These are phyloP conservation scores for Brachyopa scutellaris DNA, from an alignment of 2,888 invertebrate genomes.

Conservation along the genomic window DNA sequence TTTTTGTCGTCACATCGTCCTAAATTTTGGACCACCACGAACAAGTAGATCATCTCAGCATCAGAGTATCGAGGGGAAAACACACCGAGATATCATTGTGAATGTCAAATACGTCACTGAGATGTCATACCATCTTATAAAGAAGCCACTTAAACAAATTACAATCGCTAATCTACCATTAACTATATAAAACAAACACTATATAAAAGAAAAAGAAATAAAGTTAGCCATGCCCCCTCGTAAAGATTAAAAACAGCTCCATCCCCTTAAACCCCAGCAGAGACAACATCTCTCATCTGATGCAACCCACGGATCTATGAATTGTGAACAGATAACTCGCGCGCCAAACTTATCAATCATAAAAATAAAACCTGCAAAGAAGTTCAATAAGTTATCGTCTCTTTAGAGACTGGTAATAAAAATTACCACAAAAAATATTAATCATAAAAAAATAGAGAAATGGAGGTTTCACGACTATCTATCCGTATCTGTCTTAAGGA, in stretches of 20 bases:
- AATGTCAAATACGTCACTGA: constrained; percentile 34
- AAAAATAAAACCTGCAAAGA: constrained; percentile 37
- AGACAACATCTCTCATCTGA: constrained; percentile 5
- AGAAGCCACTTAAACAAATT: constrained; percentile 1
- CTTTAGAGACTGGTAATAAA: constrained; percentile 31
- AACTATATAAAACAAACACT: background rate
- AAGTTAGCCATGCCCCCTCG: constrained; percentile 26
- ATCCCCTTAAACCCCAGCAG: constrained; percentile 30
- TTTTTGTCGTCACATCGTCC: background rate
- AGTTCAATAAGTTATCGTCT: constrained; percentile 55
- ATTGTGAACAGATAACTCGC: constrained; percentile 9
- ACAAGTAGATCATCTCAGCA: constrained; percentile 33
- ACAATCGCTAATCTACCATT: constrained; percentile 12
- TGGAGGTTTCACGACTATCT: too few species aligned
- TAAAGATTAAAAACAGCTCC: constrained; percentile 16
- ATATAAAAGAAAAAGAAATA: background rate
- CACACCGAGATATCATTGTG: background rate
- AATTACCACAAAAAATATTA: constrained; percentile 23
- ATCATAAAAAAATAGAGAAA: constrained; percentile 7
- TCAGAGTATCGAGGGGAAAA: background rate
- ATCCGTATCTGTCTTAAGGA: background rate
- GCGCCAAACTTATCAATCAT: constrained; percentile 21
- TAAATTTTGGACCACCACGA: constrained; percentile 5
- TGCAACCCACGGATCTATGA: constrained; percentile 2
- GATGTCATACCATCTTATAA: background rate